A percentile compares a stretch with the other conserved stretches of the same genome.
phyloP scores from a whole-genome alignment of 2,888 invertebrate genomes.

The Oasisia sp. region DNA sequence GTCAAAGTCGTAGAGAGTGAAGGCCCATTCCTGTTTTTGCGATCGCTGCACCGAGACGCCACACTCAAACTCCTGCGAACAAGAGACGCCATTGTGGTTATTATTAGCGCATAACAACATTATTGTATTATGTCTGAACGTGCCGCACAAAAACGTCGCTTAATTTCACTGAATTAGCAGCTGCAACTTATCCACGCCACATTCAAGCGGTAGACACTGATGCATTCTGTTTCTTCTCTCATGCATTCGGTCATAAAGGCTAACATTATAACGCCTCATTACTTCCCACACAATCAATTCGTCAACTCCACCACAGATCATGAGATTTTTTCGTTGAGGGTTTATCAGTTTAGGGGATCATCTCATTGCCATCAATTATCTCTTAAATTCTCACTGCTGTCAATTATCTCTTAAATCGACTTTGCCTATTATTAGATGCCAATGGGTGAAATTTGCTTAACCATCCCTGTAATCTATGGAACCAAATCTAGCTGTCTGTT shows the following conservation, averaged over 20 bases:
- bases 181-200: neutral
- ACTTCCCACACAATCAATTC: neutral
- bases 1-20: slow-evolving; percentile 90
- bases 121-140: neutral
- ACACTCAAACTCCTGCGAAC: slow-evolving; percentile 8
- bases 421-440: neutral
- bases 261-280: neutral
- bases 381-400: neutral
- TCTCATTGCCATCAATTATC: neutral
- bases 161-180: neutral
- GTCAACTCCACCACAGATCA: no score
- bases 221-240: neutral
- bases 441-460: neutral
- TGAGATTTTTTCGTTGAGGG: neutral
- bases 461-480: neutral
- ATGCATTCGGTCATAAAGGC: neutral
- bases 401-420: neutral
- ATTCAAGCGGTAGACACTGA: neutral
- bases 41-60: slow-evolving; percentile 22
- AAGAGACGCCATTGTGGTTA: neutral
- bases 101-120: neutral
- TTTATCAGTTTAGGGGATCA: slow-evolving; percentile 13
- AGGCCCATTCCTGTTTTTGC: slow-evolving; percentile 72
- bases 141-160: neutral
- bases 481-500: neutral